These are phyloP conservation scores for Platycnemis pennipes DNA, from an alignment of 2,888 invertebrate species.

Conservation along the genomic window DNA sequence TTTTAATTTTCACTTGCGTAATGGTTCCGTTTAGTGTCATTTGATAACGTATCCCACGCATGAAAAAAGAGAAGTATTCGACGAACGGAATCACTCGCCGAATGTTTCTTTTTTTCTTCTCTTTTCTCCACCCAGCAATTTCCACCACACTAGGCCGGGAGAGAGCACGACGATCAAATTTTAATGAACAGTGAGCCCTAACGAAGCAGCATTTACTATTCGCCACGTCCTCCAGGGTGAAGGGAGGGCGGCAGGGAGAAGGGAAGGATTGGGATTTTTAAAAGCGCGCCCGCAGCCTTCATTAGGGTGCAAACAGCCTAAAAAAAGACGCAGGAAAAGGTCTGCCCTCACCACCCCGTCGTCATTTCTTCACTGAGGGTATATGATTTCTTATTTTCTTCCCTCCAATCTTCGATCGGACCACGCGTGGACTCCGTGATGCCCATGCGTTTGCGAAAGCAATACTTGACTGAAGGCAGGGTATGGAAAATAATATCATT, in stretches of 20 bases:
- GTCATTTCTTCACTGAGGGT: too few species aligned
- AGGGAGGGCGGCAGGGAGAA: background rate
- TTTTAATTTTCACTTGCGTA: background rate
- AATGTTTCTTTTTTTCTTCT: background rate
- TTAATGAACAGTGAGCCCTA: constrained; percentile 18
- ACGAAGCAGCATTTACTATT: constrained; percentile 18
- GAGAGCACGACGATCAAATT: constrained; percentile 18
- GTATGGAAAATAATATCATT: too few species aligned
- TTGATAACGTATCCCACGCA: background rate
- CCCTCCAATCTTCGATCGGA: too few species aligned
- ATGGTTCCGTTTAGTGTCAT: background rate
- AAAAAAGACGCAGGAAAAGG: background rate
- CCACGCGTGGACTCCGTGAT: too few species aligned
- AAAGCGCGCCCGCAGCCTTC: background rate
- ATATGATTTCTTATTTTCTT: too few species aligned
- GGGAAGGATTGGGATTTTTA: background rate
- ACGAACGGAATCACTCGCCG: too few species aligned
- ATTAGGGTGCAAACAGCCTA: background rate
- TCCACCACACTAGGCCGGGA: background rate
- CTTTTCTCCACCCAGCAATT: background rate
- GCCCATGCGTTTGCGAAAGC: too few species aligned
- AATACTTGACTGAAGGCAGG: too few species aligned
- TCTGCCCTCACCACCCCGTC: background rate
- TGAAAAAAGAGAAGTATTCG: too few species aligned
- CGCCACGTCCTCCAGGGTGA: background rate